These are phyloP conservation scores for Calonectris borealis DNA, from an alignment of 2,113 vertebrate species.

Conservation along the genomic window DNA sequence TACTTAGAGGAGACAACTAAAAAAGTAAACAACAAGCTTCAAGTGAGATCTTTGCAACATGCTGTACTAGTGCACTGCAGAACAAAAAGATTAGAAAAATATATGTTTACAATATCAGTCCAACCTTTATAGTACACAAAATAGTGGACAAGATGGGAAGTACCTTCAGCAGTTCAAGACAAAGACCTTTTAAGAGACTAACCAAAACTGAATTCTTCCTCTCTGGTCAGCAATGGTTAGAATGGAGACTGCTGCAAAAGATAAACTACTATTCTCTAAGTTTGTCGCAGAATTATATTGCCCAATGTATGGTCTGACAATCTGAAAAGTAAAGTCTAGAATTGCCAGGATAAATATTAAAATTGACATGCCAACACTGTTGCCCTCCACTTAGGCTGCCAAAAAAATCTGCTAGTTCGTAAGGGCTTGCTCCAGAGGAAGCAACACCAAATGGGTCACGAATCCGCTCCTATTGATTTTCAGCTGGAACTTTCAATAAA, in stretches of 20 bases:
- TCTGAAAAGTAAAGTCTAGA: not conserved
- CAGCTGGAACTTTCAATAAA: not conserved
- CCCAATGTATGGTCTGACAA: not conserved
- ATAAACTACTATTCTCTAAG: not conserved
- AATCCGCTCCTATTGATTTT: not conserved
- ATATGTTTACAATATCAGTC: fast-evolving
- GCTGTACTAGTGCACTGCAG: not conserved
- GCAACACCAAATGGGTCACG: not conserved
- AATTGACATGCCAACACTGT: not conserved
- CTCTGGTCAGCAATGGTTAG: not conserved
- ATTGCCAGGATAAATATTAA: not conserved
- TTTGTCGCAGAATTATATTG: not conserved
- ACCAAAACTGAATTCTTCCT: not conserved
- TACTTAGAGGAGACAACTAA: not conserved
- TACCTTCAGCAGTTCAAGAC: not conserved
- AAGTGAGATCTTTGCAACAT: not conserved
- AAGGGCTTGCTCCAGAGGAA: not conserved
- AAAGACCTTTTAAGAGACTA: not conserved
- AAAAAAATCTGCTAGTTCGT: not conserved
- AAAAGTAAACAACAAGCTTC: not conserved
- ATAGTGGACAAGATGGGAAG: not conserved
- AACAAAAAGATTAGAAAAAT: not conserved
- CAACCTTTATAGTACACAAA: not conserved
- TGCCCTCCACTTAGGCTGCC: not conserved
- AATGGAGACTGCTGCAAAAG: not conserved